phyloP scores from a whole-genome alignment of 2,888 invertebrate genomes.

The Lingula anatina region DNA sequence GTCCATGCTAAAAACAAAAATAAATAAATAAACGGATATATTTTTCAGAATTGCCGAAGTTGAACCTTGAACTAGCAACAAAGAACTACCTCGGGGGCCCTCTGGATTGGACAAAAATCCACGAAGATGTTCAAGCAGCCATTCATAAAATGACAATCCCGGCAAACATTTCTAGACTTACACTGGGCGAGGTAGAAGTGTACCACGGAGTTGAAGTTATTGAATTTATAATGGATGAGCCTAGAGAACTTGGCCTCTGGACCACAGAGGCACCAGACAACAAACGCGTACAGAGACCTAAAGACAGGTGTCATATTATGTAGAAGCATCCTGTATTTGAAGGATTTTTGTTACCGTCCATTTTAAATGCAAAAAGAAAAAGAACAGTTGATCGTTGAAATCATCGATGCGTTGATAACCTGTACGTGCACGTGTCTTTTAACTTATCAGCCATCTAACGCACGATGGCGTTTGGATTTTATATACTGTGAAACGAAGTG shows the following conservation, averaged over 20 bases:
- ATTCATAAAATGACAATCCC: conserved; percentile 27
- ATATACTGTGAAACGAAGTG: too few species aligned
- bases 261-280: conserved; percentile 38
- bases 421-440: too few species aligned
- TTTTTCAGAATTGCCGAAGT: conserved; percentile 39
- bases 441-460: too few species aligned
- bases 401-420: too few species aligned
- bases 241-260: conserved; percentile 37
- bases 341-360: too few species aligned
- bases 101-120: conserved; percentile 27
- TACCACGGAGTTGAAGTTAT: conserved; percentile 40
- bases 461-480: too few species aligned
- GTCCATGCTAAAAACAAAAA: too few species aligned
- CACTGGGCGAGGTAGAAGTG: conserved; percentile 30
- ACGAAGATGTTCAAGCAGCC: conserved; percentile 26
- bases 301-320: conserved; percentile 36
- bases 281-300: conserved; percentile 19
- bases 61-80: conserved; percentile 42
- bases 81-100: conserved; percentile 44
- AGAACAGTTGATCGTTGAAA: too few species aligned
- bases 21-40: too few species aligned
- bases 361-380: too few species aligned
- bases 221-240: conserved; percentile 42
- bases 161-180: conserved; percentile 27
- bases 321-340: too few species aligned